Evolutionary conservation across 37 sponge, comb jelly and placozoan species (phyloP).

Genomic region (Haliclona indistincta): DNA sequence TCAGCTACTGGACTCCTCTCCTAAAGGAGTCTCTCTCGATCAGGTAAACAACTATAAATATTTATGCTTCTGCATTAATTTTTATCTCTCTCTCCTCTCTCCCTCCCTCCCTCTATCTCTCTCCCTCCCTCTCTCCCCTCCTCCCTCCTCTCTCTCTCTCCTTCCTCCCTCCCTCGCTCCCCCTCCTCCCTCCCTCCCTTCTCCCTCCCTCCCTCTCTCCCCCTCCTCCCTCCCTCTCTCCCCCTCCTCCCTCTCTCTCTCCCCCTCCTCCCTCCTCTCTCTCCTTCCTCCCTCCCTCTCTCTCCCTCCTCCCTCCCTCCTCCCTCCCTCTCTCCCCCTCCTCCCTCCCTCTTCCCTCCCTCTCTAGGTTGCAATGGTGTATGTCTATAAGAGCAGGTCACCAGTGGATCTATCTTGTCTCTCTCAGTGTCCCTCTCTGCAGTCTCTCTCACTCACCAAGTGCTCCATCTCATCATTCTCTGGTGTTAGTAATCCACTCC

Average conservation of each 20-base stretch:
- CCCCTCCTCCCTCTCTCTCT: not conserved
- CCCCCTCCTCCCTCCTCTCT: not conserved
- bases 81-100: too few relatives aligned
- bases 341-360: too few relatives aligned
- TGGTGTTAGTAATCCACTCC: too few relatives aligned
- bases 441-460: constrained; percentile 4
- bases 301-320: constrained; percentile 3
- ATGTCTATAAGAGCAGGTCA: not conserved
- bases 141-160: too few relatives aligned
- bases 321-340: too few relatives aligned
- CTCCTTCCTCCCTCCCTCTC: not conserved
- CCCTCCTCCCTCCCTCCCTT: not conserved
- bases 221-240: not conserved
- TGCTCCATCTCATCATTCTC: constrained; percentile 5
- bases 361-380: constrained; percentile 4
- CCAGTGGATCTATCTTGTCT: constrained; percentile 18
- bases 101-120: too few relatives aligned
- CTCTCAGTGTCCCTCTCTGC: constrained; percentile 3
- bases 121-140: too few relatives aligned
- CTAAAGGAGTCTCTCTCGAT: not conserved
- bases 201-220: not conserved
- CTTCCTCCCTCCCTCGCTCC: not conserved
- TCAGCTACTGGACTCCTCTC: constrained; percentile 28
- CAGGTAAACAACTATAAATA: too few relatives aligned
- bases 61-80: too few relatives aligned